Base-by-base conservation (phyloP, 1,140 invertebrate genomes). In the Leptinotarsa texana region DNA sequence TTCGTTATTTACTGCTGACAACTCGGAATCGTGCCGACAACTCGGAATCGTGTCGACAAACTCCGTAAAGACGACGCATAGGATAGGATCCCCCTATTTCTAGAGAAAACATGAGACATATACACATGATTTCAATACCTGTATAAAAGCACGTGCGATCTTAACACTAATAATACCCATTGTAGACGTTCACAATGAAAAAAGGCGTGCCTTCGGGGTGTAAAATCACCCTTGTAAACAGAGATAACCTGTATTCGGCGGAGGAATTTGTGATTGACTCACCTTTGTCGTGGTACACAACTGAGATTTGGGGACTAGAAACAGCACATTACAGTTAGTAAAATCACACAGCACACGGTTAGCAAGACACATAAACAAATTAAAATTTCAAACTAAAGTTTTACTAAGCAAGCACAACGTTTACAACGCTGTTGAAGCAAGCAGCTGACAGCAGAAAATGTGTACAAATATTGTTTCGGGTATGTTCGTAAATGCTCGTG, bases 291-390 rank as follows among this genome's bases (percentile, higher is more conserved):
- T 24, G 13, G 49, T 70, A 21, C 21, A 70, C 49, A 24, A 70
- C 69, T 57, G 47, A 21, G 69, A 57, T 13, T 70, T 18, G 6
- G 57, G 71, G 47, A 73, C 63, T 73, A 65, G 62, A 70, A 57
- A 70, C 69, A 57, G 71, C 63, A 73, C 71, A 73, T 47, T 65
- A 65, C 71, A 65, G 57, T 73, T 65, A 63, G 69, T 70, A 57
- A 70, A 70, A 73, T 77, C 74, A 77, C 81, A 80, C 81, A 80
- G 76, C 79, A 81, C 82, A 82, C 81, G 77, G 74, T 79, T 76
- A 79, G 82, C 82, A 81, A 76, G 76, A 80, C 80, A 82, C 82
- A 81, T 81, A 83, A 84, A 84, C 80, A 82, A 84, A 83, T 82
- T 81, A 83, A 83, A 81, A 78, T 74, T 81, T 79, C 51, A 82